These are phyloP conservation scores for Ardeotis arabs DNA, from an alignment of 2,113 vertebrate species.

Conservation along the genomic window DNA sequence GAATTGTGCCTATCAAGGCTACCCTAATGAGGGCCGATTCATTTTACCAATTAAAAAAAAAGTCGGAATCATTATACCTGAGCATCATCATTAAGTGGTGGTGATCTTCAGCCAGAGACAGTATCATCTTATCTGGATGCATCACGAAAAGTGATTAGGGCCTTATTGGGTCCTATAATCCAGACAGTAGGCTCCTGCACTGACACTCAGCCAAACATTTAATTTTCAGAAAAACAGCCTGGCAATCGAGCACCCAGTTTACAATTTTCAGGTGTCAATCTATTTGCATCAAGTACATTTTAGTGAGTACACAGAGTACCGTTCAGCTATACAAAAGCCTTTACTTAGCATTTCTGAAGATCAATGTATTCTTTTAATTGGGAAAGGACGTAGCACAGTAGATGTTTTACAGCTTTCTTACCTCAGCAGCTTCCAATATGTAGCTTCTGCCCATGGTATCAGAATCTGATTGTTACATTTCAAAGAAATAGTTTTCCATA, in stretches of 20 bases:
- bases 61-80: not conserved
- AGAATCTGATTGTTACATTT: not conserved
- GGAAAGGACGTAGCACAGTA: not conserved
- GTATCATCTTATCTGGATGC: not conserved
- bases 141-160: not conserved
- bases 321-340: not conserved
- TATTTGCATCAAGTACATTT: not conserved
- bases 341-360: not conserved
- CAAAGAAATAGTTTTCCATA: not conserved
- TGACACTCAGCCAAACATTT: not conserved
- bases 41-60: not conserved
- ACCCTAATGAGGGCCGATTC: not conserved
- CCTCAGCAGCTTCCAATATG: not conserved
- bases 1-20: not conserved
- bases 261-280: not conserved
- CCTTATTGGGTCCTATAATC: not conserved
- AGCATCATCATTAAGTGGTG: not conserved
- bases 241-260: rapidly evolving
- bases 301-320: not conserved
- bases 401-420: not conserved
- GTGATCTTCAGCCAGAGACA: not conserved
- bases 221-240: not conserved
- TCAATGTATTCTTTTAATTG: not conserved
- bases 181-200: not conserved
- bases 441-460: not conserved